phyloP scores from a whole-genome alignment of 2,888 invertebrate species.

The Brachycybe producta region DNA sequence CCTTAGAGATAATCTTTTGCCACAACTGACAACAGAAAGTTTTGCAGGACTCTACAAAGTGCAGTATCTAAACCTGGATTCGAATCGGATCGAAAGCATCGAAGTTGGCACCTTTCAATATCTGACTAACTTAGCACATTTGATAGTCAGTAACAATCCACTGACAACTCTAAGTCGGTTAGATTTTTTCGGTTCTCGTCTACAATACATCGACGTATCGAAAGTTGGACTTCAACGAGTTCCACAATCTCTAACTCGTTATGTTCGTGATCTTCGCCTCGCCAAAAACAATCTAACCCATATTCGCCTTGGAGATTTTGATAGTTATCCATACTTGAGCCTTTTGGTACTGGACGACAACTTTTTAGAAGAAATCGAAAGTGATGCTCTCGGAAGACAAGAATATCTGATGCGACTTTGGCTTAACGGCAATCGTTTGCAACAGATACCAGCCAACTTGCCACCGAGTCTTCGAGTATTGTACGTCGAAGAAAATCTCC shows the following conservation, averaged over 20 bases:
- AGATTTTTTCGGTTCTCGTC: constrained; percentile 40
- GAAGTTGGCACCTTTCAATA: constrained; percentile 38
- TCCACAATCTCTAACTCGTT: constrained; percentile 73
- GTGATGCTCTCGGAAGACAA: constrained; percentile 69
- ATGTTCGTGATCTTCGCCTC: constrained; percentile 63
- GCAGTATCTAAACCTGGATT: constrained; percentile 28
- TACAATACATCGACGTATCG: constrained; percentile 73
- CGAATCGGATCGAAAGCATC: constrained; percentile 25
- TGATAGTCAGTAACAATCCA: constrained; percentile 56
- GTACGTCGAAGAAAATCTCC: constrained; percentile 58
- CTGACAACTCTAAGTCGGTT: constrained; percentile 43
- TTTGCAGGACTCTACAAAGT: constrained; percentile 25
- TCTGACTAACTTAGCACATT: constrained; percentile 55
- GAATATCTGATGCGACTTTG: constrained; percentile 66
- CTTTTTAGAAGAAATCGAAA: constrained; percentile 59
- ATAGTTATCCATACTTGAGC: constrained; percentile 71
- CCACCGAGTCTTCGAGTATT: constrained; percentile 63
- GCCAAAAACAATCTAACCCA: constrained; percentile 58
- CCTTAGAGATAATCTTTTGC: constrained; percentile 25
- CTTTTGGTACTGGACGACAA: constrained; percentile 70
- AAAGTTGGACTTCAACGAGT: constrained; percentile 67
- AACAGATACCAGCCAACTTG: constrained; percentile 57
- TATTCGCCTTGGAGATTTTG: constrained; percentile 69
- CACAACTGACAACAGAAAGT: constrained; percentile 23
- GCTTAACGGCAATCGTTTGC: constrained; percentile 61